Percentiles rank a stretch among this genome's conserved stretches.
Evolutionary conservation across 1,140 invertebrate genomes (phyloP).

Genomic region (Drosophila varians): DNA sequence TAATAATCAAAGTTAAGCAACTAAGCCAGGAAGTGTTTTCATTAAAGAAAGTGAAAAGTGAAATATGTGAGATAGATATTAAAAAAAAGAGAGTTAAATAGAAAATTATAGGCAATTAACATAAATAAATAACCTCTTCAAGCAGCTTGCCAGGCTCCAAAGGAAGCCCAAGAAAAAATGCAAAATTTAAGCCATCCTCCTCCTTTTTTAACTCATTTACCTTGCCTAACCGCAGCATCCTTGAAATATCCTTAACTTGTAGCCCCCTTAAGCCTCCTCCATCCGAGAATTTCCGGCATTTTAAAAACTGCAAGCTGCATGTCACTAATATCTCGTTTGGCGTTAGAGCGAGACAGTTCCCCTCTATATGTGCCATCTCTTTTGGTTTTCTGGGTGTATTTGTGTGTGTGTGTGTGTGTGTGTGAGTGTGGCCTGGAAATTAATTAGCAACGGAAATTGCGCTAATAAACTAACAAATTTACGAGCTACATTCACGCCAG

Average conservation of each 20-base stretch:
- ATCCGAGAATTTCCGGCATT: constrained; percentile 48
- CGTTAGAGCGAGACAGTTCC: constrained; percentile 3
- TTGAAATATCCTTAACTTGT: constrained; percentile 21
- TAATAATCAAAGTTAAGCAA: constrained; percentile 2
- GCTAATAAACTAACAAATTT: constrained; percentile 82
- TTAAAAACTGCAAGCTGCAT: constrained; percentile 71
- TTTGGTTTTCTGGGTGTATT: constrained; percentile 1
- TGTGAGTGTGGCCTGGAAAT: constrained; percentile 72
- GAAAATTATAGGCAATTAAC: too few relatives aligned
- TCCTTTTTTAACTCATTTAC: too few relatives aligned
- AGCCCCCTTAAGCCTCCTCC: background rate
- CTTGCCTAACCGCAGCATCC: constrained; percentile 19
- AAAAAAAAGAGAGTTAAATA: too few relatives aligned
- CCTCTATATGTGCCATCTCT: background rate
- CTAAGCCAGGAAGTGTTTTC: background rate
- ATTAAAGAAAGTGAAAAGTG: background rate
- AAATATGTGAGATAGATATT: too few relatives aligned
- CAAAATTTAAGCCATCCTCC: too few relatives aligned
- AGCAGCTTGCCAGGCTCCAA: too few relatives aligned
- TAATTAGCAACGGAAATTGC: constrained; percentile 82
- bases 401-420: constrained; percentile 11
- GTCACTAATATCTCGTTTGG: constrained; percentile 64
- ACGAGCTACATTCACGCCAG: constrained; percentile 77
- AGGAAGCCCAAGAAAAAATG: too few relatives aligned
- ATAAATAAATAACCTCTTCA: too few relatives aligned